Percentiles rank a stretch among this genome's conserved stretches.
phyloP scores from a whole-genome alignment of 2,888 invertebrate genomes.

The Athripsodes cinereus region DNA sequence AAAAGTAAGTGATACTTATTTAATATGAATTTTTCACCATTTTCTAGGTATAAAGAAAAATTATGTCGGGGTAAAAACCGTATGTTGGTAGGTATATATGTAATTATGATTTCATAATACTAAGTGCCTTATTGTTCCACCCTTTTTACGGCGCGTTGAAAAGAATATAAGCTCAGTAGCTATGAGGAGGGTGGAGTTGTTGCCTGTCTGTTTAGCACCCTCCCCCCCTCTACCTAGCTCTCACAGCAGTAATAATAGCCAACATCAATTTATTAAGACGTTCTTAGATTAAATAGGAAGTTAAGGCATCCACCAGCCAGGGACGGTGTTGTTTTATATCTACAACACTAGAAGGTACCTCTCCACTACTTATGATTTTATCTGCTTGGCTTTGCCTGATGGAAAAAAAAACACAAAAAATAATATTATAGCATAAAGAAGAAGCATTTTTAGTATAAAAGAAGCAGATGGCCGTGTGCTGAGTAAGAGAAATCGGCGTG shows the following conservation, averaged over 20 bases:
- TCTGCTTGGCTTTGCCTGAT: too few relatives aligned
- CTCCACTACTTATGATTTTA: too few relatives aligned
- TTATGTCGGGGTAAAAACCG: too few relatives aligned
- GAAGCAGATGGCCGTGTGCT: neutral
- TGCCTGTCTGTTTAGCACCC: too few relatives aligned
- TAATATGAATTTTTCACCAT: too few relatives aligned
- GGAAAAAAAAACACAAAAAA: too few relatives aligned
- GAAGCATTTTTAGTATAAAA: neutral
- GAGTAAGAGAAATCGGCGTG: too few relatives aligned
- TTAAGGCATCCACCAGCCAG: neutral
- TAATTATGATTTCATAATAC: neutral
- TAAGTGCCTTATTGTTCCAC: conserved; percentile 4
- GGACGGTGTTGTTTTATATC: neutral
- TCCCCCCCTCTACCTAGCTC: too few relatives aligned
- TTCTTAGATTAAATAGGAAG: neutral
- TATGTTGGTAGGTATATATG: neutral
- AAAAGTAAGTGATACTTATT: too few relatives aligned
- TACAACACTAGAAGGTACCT: neutral
- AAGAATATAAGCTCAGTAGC: neutral
- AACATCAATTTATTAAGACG: conserved; percentile 4
- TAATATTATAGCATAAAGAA: too few relatives aligned
- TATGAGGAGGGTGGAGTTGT: conserved; percentile 3
- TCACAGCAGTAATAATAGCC: neutral
- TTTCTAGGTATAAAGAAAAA: too few relatives aligned
- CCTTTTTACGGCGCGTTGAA: neutral